Evolutionary conservation across 2,888 invertebrate species (phyloP).

Genomic region (Andrena minutula): DNA sequence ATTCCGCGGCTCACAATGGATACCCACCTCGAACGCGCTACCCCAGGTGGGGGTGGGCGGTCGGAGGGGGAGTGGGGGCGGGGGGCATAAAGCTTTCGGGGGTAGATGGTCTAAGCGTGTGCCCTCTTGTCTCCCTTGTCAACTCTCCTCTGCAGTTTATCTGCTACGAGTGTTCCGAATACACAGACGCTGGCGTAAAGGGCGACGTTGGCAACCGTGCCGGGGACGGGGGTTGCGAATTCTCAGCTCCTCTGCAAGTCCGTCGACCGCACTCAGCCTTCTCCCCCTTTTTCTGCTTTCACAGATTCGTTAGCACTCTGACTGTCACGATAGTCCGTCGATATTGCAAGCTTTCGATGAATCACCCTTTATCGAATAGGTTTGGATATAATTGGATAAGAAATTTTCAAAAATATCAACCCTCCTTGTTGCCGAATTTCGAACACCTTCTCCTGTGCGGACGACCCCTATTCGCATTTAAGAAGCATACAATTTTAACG

Average conservation of each 20-base stretch:
- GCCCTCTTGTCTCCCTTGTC: conserved; percentile 63
- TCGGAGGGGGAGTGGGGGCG: not conserved
- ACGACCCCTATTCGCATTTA: too few relatives aligned
- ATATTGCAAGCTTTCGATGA: too few relatives aligned
- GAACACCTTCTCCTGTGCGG: too few relatives aligned
- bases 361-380: too few relatives aligned
- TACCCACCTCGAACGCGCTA: conserved; percentile 42
- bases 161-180: conserved; percentile 64
- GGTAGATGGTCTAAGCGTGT: conserved; percentile 40
- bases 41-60: conserved; percentile 15
- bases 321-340: not conserved
- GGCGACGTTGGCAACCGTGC: conserved; percentile 25
- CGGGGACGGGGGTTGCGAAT: conserved; percentile 28
- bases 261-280: conserved; percentile 14
- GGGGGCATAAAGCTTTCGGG: conserved; percentile 59
- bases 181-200: conserved; percentile 48
- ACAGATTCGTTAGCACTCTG: conserved; percentile 1
- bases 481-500: too few relatives aligned
- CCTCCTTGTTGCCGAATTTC: too few relatives aligned
- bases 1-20: conserved; percentile 59
- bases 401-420: too few relatives aligned
- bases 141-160: conserved; percentile 67
- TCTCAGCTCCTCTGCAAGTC: conserved; percentile 17
- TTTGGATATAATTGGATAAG: too few relatives aligned
- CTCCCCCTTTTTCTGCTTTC: not conserved